A percentile compares a stretch with the other conserved stretches of the same genome.
Conservation (phyloP, 2,888 invertebrate genomes). For the Lydus trimaculatus region DNA sequence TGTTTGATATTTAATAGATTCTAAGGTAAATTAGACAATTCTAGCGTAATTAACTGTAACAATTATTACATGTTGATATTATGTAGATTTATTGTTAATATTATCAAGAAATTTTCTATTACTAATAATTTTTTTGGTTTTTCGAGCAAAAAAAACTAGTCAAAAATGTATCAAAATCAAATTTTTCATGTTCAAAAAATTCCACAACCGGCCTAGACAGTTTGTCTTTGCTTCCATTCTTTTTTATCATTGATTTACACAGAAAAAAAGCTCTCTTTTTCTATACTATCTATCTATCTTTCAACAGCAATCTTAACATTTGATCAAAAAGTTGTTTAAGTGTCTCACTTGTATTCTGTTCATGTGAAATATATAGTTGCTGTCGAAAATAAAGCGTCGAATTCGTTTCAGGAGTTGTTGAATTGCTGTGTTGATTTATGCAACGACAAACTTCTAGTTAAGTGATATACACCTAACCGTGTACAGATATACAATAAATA, state of each 20-base stretch:
- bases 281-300: constrained; percentile 19
- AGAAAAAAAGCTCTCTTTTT: neutral
- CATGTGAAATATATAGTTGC: constrained; percentile 10
- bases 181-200: neutral
- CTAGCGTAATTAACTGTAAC: constrained; percentile 46
- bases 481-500: constrained; percentile 14
- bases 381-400: constrained; percentile 3
- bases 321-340: constrained; percentile 15
- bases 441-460: constrained; percentile 28
- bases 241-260: neutral
- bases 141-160: neutral
- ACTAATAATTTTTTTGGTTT: too few relatives aligned
- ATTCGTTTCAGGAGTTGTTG: constrained; percentile 4
- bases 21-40: constrained; percentile 41
- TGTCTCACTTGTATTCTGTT: constrained; percentile 12
- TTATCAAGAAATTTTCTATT: constrained; percentile 33
- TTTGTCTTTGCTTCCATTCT: constrained; percentile 25
- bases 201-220: constrained; percentile 9
- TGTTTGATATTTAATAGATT: constrained; percentile 42
- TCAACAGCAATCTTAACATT: constrained; percentile 22
- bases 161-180: constrained; percentile 16
- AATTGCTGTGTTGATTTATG: constrained; percentile 22
- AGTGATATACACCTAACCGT: constrained; percentile 9
- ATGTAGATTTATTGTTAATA: constrained; percentile 49
- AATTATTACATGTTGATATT: constrained; percentile 51